These are phyloP conservation scores for Acronicta psi DNA, from an alignment of 2,888 invertebrate species.

Conservation along the genomic window DNA sequence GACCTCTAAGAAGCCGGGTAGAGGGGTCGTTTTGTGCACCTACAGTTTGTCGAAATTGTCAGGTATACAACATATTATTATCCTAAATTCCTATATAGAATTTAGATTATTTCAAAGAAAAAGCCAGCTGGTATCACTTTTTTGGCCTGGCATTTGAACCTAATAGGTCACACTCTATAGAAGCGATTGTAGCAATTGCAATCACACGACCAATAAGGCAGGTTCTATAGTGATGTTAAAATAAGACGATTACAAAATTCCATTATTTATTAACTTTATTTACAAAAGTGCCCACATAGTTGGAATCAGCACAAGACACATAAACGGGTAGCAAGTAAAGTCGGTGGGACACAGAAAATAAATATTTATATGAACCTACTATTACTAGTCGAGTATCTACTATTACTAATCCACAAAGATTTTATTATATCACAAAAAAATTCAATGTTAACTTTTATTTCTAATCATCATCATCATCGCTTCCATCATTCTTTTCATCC, in stretches of 20 bases:
- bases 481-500: slow-evolving; percentile 12
- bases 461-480: slow-evolving; percentile 7
- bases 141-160: no score
- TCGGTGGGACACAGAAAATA: slow-evolving; percentile 61
- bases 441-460: slow-evolving; percentile 13
- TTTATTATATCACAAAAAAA: slow-evolving; percentile 41
- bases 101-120: no score
- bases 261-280: slow-evolving; percentile 51
- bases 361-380: slow-evolving; percentile 35
- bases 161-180: no score
- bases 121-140: no score
- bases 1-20: no score
- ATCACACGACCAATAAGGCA: no score
- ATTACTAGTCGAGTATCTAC: slow-evolving; percentile 24
- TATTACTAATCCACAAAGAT: slow-evolving; percentile 14
- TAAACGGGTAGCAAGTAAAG: slow-evolving; percentile 40
- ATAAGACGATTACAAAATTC: slow-evolving; percentile 17
- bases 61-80: no score
- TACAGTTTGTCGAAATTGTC: no score
- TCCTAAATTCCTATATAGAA: no score
- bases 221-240: background rate
- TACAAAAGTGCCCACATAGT: slow-evolving; percentile 59
- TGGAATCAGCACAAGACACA: slow-evolving; percentile 49
- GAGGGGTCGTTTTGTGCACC: no score
- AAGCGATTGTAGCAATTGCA: no score